Percentiles rank a stretch among this genome's conserved stretches.
phyloP scores from a whole-genome alignment of 2,888 invertebrate genomes.

The Drosophila paracracens region DNA sequence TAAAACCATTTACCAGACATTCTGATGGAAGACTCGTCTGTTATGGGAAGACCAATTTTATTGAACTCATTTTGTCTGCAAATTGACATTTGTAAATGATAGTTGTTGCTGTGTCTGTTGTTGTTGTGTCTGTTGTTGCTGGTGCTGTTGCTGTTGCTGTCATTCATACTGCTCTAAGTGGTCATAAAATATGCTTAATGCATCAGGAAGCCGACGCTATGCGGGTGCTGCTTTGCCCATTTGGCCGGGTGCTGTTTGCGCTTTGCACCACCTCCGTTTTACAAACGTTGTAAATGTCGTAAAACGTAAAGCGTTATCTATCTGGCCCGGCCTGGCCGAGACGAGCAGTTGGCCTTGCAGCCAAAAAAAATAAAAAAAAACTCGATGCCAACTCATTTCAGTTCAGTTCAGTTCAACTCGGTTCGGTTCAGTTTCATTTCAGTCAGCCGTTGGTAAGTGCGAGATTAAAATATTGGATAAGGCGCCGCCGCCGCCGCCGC shows the following conservation, averaged over 20 bases:
- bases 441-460: constrained; percentile 72
- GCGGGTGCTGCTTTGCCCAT: constrained; percentile 53
- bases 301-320: constrained; percentile 54
- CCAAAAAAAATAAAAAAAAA: constrained; percentile 18
- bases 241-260: constrained; percentile 29
- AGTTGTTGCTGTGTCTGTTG: constrained; percentile 24
- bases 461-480: constrained; percentile 78
- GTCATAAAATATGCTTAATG: constrained; percentile 80
- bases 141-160: constrained; percentile 16
- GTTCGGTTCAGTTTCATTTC: constrained; percentile 29
- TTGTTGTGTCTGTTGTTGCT: constrained; percentile 20
- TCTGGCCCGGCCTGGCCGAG: constrained; percentile 13
- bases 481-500: constrained; percentile 1
- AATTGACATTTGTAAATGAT: constrained; percentile 26
- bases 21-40: background rate
- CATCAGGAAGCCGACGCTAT: constrained; percentile 74
- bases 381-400: constrained; percentile 37
- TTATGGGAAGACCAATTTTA: constrained; percentile 30
- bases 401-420: constrained; percentile 21
- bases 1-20: background rate
- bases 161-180: constrained; percentile 63
- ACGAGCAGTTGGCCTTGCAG: constrained; percentile 39
- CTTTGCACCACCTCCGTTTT: constrained; percentile 21
- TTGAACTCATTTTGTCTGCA: constrained; percentile 33
- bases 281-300: constrained; percentile 52